Conservation (phyloP, 2,888 invertebrate species). For the Synergus itoensis region DNA sequence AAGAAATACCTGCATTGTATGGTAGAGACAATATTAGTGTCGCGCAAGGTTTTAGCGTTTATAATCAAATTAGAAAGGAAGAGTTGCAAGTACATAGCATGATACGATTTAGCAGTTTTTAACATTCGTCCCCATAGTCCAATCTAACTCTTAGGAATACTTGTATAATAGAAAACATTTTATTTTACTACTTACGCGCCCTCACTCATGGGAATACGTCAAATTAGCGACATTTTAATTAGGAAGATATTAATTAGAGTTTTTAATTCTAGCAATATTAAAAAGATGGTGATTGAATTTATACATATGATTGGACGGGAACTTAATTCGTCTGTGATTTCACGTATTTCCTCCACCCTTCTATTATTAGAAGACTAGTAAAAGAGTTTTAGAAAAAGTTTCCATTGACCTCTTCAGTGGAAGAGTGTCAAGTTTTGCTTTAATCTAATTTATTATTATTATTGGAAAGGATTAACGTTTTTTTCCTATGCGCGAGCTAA, state of each 20-base stretch:
- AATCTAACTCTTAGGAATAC: conserved; percentile 5
- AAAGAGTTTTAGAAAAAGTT: conserved; percentile 8
- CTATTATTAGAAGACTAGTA: conserved; percentile 1
- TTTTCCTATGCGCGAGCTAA: neutral
- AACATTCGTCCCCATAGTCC: conserved; percentile 13
- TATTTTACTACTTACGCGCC: conserved; percentile 18
- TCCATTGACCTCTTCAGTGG: neutral
- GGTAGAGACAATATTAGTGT: conserved; percentile 37
- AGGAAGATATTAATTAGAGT: neutral
- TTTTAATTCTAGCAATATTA: neutral
- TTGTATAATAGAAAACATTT: conserved; percentile 26
- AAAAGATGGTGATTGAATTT: neutral
- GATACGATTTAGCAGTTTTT: conserved; percentile 18
- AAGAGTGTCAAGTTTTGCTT: neutral
- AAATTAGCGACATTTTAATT: conserved; percentile 12
- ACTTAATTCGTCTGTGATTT: conserved; percentile 32
- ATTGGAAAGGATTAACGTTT: neutral
- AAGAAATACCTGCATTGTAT: neutral
- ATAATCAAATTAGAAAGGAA: conserved; percentile 66
- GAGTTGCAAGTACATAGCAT: conserved; percentile 24
- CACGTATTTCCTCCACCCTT: conserved; percentile 21
- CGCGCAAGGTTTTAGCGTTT: conserved; percentile 62
- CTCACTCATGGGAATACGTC: conserved; percentile 21
- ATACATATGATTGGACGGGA: conserved; percentile 20
- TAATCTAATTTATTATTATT: no score